Conservation (phyloP, 2,797 vertebrate species). For the Pangasius krempfi region DNA sequence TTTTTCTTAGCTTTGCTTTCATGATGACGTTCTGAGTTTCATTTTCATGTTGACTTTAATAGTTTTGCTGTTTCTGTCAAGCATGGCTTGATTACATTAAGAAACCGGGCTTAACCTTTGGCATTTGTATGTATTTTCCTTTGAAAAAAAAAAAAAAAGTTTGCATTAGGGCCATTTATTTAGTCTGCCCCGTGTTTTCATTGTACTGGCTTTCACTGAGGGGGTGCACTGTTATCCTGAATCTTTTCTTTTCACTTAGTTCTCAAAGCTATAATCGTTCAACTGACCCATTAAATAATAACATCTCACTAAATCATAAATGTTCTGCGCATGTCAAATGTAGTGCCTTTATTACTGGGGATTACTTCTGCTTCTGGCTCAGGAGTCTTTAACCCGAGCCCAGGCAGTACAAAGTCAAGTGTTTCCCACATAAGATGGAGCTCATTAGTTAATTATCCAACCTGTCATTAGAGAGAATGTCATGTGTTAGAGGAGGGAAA, state of each 20-base stretch:
- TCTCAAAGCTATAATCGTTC: not conserved
- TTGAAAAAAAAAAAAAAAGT: conserved; percentile 8
- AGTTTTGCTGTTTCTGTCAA: conserved; percentile 13
- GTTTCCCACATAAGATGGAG: not conserved
- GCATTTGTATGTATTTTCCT: conserved; percentile 14
- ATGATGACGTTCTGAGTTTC: no score
- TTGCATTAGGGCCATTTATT: conserved; percentile 37
- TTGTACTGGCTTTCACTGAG: conserved; percentile 36
- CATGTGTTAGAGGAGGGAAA: not conserved
- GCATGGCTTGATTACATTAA: conserved; percentile 9
- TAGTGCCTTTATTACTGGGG: not conserved
- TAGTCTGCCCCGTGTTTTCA: conserved; percentile 43
- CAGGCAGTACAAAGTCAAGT: not conserved
- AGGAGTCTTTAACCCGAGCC: not conserved
- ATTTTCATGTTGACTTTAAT: no score
- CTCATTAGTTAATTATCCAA: conserved; percentile 6
- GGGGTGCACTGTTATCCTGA: not conserved
- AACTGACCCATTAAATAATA: conserved; percentile 14
- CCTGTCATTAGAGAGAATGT: conserved; percentile 26
- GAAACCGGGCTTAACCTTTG: conserved; percentile 48
- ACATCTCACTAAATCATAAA: not conserved
- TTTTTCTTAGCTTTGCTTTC: not conserved
- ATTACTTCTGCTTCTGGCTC: not conserved
- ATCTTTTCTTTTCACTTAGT: not conserved
- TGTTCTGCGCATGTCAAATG: not conserved